Conservation (phyloP, 2,888 invertebrate species). For the Drosophila anceps region DNA sequence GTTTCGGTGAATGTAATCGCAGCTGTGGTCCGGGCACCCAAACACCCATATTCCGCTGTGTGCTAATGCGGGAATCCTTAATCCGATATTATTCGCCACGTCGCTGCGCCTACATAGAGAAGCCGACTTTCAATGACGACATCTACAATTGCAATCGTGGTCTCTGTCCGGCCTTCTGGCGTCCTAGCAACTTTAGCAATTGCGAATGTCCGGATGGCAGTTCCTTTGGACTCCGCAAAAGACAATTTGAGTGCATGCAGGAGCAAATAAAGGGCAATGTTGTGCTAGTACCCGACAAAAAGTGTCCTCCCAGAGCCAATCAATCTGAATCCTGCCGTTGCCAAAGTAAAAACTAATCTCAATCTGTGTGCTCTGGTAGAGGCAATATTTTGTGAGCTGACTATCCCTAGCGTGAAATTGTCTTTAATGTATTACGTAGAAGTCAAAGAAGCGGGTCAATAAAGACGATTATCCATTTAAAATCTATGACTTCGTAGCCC, state of each 20-base stretch:
- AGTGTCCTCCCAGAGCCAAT: conserved; percentile 86
- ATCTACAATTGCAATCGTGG: conserved; percentile 89
- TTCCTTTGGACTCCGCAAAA: conserved; percentile 88
- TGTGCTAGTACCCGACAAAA: conserved; percentile 86
- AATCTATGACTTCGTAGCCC: conserved; percentile 58
- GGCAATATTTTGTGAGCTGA: too few relatives aligned
- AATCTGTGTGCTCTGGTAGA: conserved; percentile 13
- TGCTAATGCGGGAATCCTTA: conserved; percentile 87
- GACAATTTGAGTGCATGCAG: conserved; percentile 89
- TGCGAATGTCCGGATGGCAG: conserved; percentile 89
- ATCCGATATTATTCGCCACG: conserved; percentile 88
- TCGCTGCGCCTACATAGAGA: conserved; percentile 88
- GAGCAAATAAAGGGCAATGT: conserved; percentile 80
- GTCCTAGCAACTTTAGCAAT: conserved; percentile 90
- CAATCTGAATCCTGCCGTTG: conserved; percentile 85
- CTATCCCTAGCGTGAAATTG: conserved; percentile 34
- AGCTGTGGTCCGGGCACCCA: conserved; percentile 89
- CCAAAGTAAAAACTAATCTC: conserved; percentile 24
- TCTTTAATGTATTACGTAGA: conserved; percentile 48
- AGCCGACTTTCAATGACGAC: conserved; percentile 87
- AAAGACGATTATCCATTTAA: conserved; percentile 74
- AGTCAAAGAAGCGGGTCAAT: conserved; percentile 68
- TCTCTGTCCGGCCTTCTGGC: conserved; percentile 93
- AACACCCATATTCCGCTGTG: conserved; percentile 86
- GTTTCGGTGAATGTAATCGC: conserved; percentile 92